phyloP scores from a whole-genome alignment of 2,797 vertebrate species.

The Liasis olivaceus region DNA sequence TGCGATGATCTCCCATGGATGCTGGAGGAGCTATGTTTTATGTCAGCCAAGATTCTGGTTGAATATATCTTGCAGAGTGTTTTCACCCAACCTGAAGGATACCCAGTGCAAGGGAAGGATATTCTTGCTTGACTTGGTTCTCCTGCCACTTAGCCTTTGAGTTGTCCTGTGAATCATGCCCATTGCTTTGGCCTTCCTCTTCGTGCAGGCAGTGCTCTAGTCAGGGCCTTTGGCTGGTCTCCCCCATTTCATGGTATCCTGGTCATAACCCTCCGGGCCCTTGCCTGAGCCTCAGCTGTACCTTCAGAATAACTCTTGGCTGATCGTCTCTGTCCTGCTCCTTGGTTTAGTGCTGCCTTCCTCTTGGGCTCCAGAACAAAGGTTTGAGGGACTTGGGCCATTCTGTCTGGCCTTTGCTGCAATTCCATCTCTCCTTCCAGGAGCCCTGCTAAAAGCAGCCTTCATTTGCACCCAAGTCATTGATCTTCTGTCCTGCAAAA shows the following conservation, averaged over 20 bases:
- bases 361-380: background rate
- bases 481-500: constrained; percentile 71
- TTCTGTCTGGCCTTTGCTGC: background rate
- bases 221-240: background rate
- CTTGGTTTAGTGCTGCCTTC: background rate
- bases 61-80: background rate
- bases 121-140: background rate
- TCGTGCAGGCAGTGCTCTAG: background rate
- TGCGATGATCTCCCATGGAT: background rate
- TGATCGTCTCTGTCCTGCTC: background rate
- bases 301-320: too few species aligned
- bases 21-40: background rate
- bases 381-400: rapidly evolving
- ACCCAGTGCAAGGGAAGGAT: background rate
- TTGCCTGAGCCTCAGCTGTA: background rate
- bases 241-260: background rate
- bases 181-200: background rate
- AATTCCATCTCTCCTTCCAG: constrained; percentile 66
- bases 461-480: constrained; percentile 87
- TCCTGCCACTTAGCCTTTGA: background rate
- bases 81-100: background rate
- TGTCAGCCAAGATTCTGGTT: too few species aligned
- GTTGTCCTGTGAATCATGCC: background rate
- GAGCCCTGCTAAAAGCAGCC: constrained; percentile 90
- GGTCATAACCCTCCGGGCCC: background rate